A percentile compares a stretch with the other conserved stretches of the same genome.
phyloP scores from a whole-genome alignment of 2,113 vertebrate genomes.

The Emydura subglobosa region DNA sequence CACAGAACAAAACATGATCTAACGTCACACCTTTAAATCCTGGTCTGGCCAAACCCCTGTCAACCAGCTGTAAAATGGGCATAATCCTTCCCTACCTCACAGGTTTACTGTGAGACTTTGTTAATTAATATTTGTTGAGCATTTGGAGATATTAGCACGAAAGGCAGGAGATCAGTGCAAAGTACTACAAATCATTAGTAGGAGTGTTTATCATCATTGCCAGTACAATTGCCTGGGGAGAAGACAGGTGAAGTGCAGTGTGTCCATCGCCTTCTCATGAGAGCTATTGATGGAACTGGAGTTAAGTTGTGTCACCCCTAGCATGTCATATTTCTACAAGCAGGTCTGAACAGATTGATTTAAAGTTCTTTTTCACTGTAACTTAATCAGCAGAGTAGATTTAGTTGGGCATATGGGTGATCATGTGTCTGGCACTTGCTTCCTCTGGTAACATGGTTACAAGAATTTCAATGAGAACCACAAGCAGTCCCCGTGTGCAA shows the following conservation, averaged over 20 bases:
- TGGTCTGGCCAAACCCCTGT: background rate
- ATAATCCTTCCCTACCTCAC: background rate
- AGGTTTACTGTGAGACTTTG: background rate
- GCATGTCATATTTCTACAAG: slow-evolving; percentile 40
- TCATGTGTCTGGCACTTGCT: slow-evolving; percentile 61
- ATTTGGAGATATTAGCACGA: background rate
- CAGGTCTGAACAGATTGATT: slow-evolving; percentile 72
- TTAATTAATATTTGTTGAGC: background rate
- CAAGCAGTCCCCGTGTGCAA: background rate
- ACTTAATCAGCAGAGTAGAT: slow-evolving; percentile 68
- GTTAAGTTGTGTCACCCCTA: slow-evolving; percentile 59
- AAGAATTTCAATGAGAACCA: slow-evolving; percentile 61
- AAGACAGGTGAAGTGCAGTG: background rate
- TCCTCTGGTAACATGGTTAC: slow-evolving; percentile 35
- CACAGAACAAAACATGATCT: background rate
- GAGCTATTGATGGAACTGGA: slow-evolving; percentile 4
- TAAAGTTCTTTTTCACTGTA: slow-evolving; percentile 59
- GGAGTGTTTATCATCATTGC: background rate
- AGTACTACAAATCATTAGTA: background rate
- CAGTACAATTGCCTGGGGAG: slow-evolving; percentile 1
- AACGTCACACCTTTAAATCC: background rate
- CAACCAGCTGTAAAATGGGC: background rate
- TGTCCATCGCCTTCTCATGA: background rate
- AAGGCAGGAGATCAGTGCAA: background rate
- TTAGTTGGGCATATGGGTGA: slow-evolving; percentile 62